Percentiles rank a stretch among this genome's conserved stretches.
phyloP scores from a whole-genome alignment of 2,113 vertebrate species.

The Atrichornis clamosus region DNA sequence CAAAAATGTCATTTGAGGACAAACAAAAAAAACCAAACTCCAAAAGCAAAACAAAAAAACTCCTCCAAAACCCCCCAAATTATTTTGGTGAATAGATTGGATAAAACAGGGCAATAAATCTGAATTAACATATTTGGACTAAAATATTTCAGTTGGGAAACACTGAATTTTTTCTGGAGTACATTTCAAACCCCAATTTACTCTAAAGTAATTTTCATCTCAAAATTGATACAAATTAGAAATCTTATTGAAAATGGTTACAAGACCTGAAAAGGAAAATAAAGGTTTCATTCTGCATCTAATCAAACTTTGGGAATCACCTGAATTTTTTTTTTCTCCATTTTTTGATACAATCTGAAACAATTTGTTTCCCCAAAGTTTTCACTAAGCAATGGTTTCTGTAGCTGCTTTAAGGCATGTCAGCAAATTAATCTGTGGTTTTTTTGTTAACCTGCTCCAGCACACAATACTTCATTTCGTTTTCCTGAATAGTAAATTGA shows the following conservation, averaged over 20 bases:
- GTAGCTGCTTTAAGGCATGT: neutral
- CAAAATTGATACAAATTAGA: neutral
- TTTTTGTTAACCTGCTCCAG: neutral
- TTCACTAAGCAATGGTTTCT: neutral
- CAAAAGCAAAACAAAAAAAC: neutral
- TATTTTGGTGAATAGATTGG: neutral
- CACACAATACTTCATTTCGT: neutral
- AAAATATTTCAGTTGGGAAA: neutral
- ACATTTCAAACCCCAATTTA: neutral
- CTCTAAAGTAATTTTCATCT: neutral
- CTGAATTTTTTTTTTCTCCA: neutral
- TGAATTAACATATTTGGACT: neutral
- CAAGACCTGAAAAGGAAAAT: neutral
- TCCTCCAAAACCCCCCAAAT: neutral
- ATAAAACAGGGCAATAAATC: neutral
- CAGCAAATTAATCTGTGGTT: neutral
- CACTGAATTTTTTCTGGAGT: neutral
- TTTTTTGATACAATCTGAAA: neutral
- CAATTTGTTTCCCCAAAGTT: neutral
- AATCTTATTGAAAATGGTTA: neutral
- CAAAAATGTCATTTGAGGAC: neutral
- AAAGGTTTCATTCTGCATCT: neutral
- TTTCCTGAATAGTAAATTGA: neutral
- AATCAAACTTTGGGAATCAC: neutral
- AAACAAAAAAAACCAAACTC: accelerated